Evolutionary conservation across 2,888 invertebrate species (phyloP).

Genomic region (Chesias legatella): DNA sequence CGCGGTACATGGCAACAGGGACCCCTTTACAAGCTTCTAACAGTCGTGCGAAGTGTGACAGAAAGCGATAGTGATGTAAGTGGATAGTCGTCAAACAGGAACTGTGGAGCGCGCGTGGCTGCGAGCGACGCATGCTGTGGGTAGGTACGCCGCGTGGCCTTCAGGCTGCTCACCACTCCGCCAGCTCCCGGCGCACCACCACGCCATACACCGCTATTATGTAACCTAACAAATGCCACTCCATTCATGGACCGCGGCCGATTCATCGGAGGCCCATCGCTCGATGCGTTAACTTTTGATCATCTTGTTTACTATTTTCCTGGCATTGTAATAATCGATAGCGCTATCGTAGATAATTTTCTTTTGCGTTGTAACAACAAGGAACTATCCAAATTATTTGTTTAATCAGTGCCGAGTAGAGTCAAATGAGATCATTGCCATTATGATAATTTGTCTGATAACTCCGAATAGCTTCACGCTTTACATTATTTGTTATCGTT

Average conservation of each 20-base stretch:
- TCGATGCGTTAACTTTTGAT: constrained; percentile 4
- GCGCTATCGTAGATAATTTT: constrained; percentile 59
- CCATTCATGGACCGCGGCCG: constrained; percentile 65
- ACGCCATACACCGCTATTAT: constrained; percentile 59
- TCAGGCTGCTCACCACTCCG: constrained; percentile 17
- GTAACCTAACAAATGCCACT: constrained; percentile 62
- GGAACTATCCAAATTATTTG: constrained; percentile 58
- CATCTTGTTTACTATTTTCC: constrained; percentile 39
- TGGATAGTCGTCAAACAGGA: constrained; percentile 79
- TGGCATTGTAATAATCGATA: constrained; percentile 41
- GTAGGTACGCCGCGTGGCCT: constrained; percentile 50
- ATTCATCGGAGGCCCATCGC: constrained; percentile 47
- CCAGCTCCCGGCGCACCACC: constrained; percentile 5
- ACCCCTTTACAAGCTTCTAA: constrained; percentile 75
- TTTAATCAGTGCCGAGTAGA: constrained; percentile 54
- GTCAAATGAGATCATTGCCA: constrained; percentile 69
- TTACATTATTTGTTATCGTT: constrained; percentile 37
- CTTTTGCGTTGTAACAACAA: constrained; percentile 62
- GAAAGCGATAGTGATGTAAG: constrained; percentile 80
- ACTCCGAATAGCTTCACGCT: constrained; percentile 36
- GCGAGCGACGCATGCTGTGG: constrained; percentile 37
- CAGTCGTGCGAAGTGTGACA: constrained; percentile 68
- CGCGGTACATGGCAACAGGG: constrained; percentile 69
- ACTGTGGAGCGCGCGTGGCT: constrained; percentile 71
- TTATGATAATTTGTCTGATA: constrained; percentile 57